These are phyloP conservation scores for Kobus ellipsiprymnus DNA, from an alignment of 2,113 vertebrate species.

Conservation along the genomic window DNA sequence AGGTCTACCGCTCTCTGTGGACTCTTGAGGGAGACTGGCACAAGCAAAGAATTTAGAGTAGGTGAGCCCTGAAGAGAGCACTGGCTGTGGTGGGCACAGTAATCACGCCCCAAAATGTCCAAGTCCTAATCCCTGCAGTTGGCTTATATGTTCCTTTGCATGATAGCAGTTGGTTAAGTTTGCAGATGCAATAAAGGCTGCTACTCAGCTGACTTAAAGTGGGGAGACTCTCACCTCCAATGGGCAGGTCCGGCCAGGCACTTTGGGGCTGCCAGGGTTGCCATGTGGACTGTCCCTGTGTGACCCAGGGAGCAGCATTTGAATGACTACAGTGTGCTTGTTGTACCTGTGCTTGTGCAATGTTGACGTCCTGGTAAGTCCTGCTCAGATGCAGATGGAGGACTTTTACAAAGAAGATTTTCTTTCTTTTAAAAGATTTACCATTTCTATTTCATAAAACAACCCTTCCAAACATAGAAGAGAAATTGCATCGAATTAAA, in stretches of 20 bases:
- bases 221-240: background rate
- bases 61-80: background rate
- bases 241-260: background rate
- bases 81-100: background rate
- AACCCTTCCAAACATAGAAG: background rate
- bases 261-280: background rate
- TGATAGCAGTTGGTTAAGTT: background rate
- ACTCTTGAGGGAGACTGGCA: background rate
- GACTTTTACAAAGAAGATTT: too few species aligned
- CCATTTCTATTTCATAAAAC: background rate
- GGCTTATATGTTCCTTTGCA: background rate
- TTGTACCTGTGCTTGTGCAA: background rate
- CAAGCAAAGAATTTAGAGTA: background rate
- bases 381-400: background rate
- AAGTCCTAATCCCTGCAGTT: background rate
- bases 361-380: background rate
- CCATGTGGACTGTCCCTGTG: background rate
- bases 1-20: background rate
- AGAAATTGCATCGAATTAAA: background rate
- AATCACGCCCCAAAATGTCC: background rate
- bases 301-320: background rate
- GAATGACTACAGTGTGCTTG: background rate
- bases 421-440: background rate
- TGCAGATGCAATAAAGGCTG: background rate
- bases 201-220: background rate